Evolutionary conservation across 2,888 invertebrate species (phyloP).

Genomic region (Cerceris rybyensis): DNA sequence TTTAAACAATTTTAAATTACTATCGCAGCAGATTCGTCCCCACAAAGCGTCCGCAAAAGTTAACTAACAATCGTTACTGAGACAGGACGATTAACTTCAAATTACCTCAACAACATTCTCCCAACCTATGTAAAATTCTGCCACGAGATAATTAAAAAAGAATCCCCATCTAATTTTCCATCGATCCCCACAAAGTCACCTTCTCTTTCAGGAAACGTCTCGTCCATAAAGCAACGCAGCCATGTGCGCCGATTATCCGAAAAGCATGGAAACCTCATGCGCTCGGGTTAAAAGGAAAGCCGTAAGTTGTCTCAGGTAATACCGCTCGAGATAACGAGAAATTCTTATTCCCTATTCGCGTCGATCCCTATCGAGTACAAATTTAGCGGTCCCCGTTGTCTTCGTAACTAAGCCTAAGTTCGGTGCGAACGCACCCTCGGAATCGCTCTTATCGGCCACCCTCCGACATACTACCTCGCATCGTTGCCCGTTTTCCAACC

Average conservation of each 20-base stretch:
- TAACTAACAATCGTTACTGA: too few species aligned
- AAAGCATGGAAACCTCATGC: neutral
- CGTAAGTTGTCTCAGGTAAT: neutral
- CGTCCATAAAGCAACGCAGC: neutral
- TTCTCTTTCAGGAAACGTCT: too few species aligned
- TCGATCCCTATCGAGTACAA: constrained; percentile 43
- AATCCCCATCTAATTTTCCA: too few species aligned
- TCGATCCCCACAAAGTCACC: too few species aligned
- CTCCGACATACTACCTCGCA: constrained; percentile 37
- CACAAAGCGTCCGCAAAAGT: too few species aligned
- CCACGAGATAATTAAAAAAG: too few species aligned
- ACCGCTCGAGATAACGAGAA: constrained; percentile 22
- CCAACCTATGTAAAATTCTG: too few species aligned
- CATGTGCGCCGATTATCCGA: neutral
- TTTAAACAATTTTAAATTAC: too few species aligned
- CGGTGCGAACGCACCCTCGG: constrained; percentile 62
- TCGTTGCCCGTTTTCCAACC: constrained; percentile 53
- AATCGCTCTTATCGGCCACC: constrained; percentile 71
- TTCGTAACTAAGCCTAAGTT: constrained; percentile 56
- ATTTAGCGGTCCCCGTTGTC: constrained; percentile 52
- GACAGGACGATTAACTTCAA: too few species aligned
- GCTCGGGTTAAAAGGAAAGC: neutral
- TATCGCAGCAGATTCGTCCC: too few species aligned
- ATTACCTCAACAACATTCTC: too few species aligned
- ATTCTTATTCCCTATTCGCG: constrained; percentile 42